Conservation (phyloP, 2,797 vertebrate species). For the Margarornis squamiger region DNA sequence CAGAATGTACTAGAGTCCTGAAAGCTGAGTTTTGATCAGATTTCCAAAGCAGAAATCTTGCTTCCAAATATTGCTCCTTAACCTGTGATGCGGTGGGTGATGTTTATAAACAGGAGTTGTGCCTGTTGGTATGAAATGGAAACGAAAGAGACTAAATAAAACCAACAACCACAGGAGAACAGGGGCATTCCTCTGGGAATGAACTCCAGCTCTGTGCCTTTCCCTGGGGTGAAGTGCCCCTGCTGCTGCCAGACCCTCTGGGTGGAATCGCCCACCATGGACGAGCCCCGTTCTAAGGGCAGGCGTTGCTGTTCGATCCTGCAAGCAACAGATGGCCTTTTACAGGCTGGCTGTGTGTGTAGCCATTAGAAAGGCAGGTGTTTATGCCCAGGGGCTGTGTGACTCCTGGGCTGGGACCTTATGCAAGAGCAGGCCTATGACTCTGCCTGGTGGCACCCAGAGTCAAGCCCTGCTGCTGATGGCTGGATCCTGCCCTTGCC, state of each 20-base stretch:
- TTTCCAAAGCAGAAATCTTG: neutral
- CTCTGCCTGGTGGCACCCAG: neutral
- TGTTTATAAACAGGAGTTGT: neutral
- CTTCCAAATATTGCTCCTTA: neutral
- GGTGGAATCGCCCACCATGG: neutral
- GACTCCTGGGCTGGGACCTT: neutral
- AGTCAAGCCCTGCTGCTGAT: neutral
- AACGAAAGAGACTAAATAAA: neutral
- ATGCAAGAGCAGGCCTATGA: neutral
- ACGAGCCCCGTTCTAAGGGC: neutral
- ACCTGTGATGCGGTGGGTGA: neutral
- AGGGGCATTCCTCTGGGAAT: neutral
- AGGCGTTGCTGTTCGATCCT: neutral
- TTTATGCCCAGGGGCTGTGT: neutral
- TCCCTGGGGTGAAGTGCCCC: neutral
- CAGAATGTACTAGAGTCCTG: neutral
- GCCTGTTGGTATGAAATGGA: neutral
- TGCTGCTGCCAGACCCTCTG: neutral
- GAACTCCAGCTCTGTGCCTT: neutral
- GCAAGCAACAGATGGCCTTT: neutral
- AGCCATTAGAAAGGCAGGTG: neutral
- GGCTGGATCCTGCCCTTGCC: neutral
- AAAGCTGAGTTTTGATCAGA: neutral
- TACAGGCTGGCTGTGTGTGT: neutral
- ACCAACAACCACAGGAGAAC: neutral